A percentile compares a stretch with the other conserved stretches of the same genome.
Conservation (phyloP, 2,113 vertebrate species). For the Bolborhynchus lineola region DNA sequence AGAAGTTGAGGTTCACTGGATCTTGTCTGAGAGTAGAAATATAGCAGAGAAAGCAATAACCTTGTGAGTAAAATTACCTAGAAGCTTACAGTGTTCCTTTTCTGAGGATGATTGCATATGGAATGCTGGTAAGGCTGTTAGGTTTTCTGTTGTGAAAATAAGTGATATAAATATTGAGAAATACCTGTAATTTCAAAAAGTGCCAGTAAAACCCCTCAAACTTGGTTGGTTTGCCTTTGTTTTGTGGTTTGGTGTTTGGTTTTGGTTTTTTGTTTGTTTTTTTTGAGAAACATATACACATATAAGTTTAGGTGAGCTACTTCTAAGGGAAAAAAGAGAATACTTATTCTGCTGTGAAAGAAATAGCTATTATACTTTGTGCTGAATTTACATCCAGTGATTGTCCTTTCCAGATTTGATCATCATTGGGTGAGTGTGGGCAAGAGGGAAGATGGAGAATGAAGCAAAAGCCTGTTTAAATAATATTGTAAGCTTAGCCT, state of each 20-base stretch:
- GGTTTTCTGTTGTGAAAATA: not conserved
- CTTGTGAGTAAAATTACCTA: not conserved
- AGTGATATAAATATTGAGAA: not conserved
- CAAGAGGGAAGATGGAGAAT: not conserved
- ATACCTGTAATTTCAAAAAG: not conserved
- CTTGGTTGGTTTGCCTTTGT: not conserved
- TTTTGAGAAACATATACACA: not conserved
- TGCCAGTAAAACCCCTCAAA: rapidly evolving
- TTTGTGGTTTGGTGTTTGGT: not conserved
- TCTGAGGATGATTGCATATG: not conserved
- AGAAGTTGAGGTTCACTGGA: not conserved
- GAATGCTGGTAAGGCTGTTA: not conserved
- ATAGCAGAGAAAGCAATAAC: not conserved
- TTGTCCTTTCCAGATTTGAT: not conserved
- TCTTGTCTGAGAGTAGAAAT: not conserved
- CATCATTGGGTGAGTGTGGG: not conserved
- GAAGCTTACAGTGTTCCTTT: not conserved
- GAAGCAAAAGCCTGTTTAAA: not conserved
- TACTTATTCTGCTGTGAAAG: not conserved
- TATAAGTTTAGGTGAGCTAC: not conserved
- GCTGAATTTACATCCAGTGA: rapidly evolving
- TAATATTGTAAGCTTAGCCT: not conserved
- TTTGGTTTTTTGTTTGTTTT: not conserved
- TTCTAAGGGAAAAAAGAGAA: not conserved
- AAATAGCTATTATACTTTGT: not conserved